Evolutionary conservation across 2,888 invertebrate species (phyloP), one percentile per base, ranked within the genome.

Genomic region (Cloeon dipterum): DNA sequence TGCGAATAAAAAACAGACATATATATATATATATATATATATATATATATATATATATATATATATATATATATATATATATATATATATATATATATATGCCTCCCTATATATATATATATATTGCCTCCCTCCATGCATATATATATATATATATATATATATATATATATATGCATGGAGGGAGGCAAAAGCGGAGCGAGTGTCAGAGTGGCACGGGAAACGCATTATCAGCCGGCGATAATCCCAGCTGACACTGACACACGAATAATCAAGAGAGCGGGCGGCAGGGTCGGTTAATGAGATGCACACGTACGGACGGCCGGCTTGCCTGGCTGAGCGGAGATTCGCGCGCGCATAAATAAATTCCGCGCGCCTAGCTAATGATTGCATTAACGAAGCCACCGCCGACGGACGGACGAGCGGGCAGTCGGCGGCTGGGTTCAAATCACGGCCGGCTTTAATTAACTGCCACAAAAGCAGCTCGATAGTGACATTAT

Each of bases 361-460:
- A n/a, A n/a, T n/a, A n/a, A n/a, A n/a, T n/a, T n/a, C n/a, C n/a
- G n/a, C n/a, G n/a, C n/a, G n/a, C n/a, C n/a, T n/a, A n/a, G n/a
- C n/a, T n/a, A n/a, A n/a, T n/a, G n/a, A n/a, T n/a, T n/a, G n/a
- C 5, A 13, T 7, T 13, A n/a, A 18, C 16, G 32, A 5, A 18
- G 32, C n/a, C 16, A n/a, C 13, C 29, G 16, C 19, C 17, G 20
- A 20, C 18, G 36, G 8, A 13, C 17, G 20, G 20, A 20, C 17
- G 37, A 26, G 35, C 20, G 38, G 35, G 34, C 36, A 16, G 38
- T 19, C 38, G 36, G 39, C 25, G 37, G 34, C 36, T 37, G 43
- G 38, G 42, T 42, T 43, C 46, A 44, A 45, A 42, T 45, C 50
- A 49, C 51, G n/a, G n/a, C n/a, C n/a, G 51, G 43, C 44, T 46